phyloP scores from a whole-genome alignment of 2,113 vertebrate species.

The Callionymus lyra region DNA sequence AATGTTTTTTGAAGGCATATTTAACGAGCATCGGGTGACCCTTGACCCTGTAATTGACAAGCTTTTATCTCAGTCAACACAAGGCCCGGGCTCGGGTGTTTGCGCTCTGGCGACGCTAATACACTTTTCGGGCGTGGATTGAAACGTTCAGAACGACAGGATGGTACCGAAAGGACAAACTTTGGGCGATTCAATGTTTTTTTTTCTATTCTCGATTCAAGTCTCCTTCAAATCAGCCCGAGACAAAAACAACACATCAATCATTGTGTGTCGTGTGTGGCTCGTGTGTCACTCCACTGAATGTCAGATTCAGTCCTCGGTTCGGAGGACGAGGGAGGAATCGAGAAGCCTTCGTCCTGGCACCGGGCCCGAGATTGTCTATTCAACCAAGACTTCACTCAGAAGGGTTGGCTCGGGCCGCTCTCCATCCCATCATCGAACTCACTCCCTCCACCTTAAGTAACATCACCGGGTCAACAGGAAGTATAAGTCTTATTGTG shows the following conservation, averaged over 20 bases:
- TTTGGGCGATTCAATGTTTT: background rate
- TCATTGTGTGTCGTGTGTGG: background rate
- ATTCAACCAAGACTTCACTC: constrained; percentile 29
- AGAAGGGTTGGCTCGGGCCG: constrained; percentile 25
- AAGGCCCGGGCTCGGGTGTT: constrained; percentile 8
- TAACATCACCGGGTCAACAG: no score
- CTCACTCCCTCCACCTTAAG: background rate
- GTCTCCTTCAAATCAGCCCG: no score
- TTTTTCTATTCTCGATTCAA: no score
- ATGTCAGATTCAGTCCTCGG: constrained; percentile 10
- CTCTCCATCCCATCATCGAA: background rate
- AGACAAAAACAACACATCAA: no score
- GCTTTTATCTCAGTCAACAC: constrained; percentile 39
- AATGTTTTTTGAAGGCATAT: constrained; percentile 10
- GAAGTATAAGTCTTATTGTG: no score
- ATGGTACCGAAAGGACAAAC: no score
- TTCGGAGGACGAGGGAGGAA: background rate
- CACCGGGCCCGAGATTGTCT: constrained; percentile 26
- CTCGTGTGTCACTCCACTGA: constrained; percentile 12
- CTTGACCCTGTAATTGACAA: constrained; percentile 42
- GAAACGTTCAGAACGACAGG: no score
- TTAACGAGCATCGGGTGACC: constrained; percentile 31
- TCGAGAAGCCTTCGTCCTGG: constrained; percentile 38
- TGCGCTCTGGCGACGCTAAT: constrained; percentile 24
- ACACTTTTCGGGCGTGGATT: constrained; percentile 7